Evolutionary conservation across 2,888 invertebrate genomes (phyloP).

Genomic region (Dendrolimus pini): DNA sequence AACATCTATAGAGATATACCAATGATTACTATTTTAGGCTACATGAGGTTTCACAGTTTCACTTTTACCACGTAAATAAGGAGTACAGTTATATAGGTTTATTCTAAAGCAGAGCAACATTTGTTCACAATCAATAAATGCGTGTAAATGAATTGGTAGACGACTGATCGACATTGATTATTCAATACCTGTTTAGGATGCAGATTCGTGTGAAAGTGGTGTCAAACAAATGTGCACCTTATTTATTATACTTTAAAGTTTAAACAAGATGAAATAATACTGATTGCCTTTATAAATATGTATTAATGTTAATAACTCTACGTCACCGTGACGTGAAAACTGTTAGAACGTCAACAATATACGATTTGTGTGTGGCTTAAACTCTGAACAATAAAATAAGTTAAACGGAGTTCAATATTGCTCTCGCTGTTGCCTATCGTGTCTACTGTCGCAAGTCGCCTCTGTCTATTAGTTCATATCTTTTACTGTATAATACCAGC

Average conservation of each 20-base stretch:
- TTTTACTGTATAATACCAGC: too few species aligned
- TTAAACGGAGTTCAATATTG: too few species aligned
- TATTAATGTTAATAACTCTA: conserved; percentile 16
- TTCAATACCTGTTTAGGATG: conserved; percentile 22
- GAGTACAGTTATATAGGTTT: neutral
- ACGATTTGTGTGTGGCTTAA: neutral
- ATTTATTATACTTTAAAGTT: neutral
- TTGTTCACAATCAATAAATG: neutral
- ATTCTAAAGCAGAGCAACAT: neutral
- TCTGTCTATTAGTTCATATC: too few species aligned
- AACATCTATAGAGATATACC: too few species aligned
- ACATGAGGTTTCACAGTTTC: too few species aligned
- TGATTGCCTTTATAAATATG: conserved; percentile 13
- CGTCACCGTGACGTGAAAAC: conserved; percentile 20
- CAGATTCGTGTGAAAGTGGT: conserved; percentile 12
- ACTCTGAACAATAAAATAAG: too few species aligned
- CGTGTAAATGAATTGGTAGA: conserved; percentile 3
- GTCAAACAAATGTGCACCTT: conserved; percentile 8
- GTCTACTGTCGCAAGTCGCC: too few species aligned
- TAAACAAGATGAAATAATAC: conserved; percentile 5
- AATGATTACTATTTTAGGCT: too few species aligned
- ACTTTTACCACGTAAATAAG: too few species aligned
- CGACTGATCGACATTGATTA: conserved; percentile 26
- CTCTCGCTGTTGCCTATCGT: too few species aligned
- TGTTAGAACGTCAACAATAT: conserved; percentile 15